Evolutionary conservation across 2,888 invertebrate species (phyloP).

Genomic region (Xestia ashworthii): DNA sequence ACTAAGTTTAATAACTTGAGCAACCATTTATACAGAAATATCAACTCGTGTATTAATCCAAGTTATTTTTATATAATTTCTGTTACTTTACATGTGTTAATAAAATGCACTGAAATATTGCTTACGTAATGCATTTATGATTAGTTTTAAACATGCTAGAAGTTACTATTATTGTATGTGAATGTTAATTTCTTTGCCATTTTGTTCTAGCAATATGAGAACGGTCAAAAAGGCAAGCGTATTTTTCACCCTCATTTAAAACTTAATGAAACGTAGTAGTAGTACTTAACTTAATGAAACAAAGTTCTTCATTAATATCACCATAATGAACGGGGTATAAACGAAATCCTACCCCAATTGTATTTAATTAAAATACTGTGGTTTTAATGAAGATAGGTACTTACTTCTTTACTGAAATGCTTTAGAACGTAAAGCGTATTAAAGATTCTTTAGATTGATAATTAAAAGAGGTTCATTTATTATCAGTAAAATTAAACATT

Average conservation of each 20-base stretch:
- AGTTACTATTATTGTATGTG: background rate
- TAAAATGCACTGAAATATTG: conserved; percentile 26
- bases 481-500: conserved; percentile 24
- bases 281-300: no score
- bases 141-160: conserved; percentile 25
- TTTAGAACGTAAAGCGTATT: conserved; percentile 33
- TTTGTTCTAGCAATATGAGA: conserved; percentile 9
- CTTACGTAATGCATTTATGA: conserved; percentile 3
- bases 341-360: conserved; percentile 3
- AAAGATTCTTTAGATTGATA: conserved; percentile 17
- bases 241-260: conserved; percentile 16
- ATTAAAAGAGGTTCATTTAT: conserved; percentile 28
- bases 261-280: conserved; percentile 1
- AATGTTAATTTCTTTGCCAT: background rate
- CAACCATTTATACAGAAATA: background rate
- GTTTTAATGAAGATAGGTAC: conserved; percentile 41
- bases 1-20: background rate
- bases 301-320: conserved; percentile 19
- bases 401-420: conserved; percentile 18
- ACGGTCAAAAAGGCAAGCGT: background rate
- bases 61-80: background rate
- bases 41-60: background rate
- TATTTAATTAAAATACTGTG: conserved; percentile 20
- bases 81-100: background rate
- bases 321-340: conserved; percentile 25